Evolutionary conservation across 2,113 vertebrate species (phyloP), one percentile per base, ranked within the genome.

Genomic region (Centrocercus urophasianus): DNA sequence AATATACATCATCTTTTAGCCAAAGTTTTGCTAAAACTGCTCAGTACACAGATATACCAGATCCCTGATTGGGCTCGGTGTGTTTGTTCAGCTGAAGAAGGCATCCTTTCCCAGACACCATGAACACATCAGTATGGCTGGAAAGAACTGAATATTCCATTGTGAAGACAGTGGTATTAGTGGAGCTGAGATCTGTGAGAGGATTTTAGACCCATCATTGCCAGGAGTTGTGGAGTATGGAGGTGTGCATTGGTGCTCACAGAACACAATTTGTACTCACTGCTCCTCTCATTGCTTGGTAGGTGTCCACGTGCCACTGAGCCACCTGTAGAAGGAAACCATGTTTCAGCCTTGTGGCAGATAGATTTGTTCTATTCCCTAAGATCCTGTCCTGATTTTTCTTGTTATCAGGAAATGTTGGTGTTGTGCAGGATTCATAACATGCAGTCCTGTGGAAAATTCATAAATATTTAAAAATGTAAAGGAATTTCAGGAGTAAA

Each of bases 61-160:
- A 11, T 84, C 22, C 67, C 34, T 30, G 27, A 40, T 7, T n/a
- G 63, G 73, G 47, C 56, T 38, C 25, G 6, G 38, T 15, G 61
- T 64, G 42, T 3, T 10, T 38, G 78, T 36, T 56, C 82, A 64
- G 50, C 42, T 16, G 19, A 42, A 66, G 50, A 32, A n/a, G n/a
- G 48, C 18, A 4, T 36, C 16, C 13, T 75, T 54, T 54, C 50
- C 42, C 69, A 61, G 42, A 56, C 50, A 32, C 17, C 57, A 64
- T 10, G 19, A 22, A 9, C 4, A 8, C 34, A 19, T 30, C 45
- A 21, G 10, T 32, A 32, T 21, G 50, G 22, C 56, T 56, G 60
- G 21, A 8, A 10, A 40, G 45, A 83, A 3, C 59, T 45, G 76
- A 54, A 40, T 1, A 0, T 73, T 15, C 27, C 0, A 0, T 42